phyloP scores from a whole-genome alignment of 1,140 invertebrate genomes.

The Drosophila mayri region DNA sequence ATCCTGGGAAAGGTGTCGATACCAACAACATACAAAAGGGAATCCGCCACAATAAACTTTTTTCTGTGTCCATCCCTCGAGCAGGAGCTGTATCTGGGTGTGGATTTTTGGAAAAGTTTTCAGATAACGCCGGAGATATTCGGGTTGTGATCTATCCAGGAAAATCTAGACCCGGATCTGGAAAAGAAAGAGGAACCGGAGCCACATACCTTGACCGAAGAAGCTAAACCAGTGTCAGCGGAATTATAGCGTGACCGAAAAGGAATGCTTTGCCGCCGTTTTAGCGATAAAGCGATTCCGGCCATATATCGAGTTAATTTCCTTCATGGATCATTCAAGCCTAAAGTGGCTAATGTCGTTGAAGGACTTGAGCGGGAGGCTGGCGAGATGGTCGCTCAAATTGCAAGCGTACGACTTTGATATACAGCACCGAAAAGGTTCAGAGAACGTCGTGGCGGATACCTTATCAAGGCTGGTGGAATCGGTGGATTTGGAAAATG shows the following conservation, averaged over 20 bases:
- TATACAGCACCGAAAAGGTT: constrained; percentile 6
- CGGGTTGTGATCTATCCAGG: too few relatives aligned
- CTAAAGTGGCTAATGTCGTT: constrained; percentile 14
- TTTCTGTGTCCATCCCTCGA: too few relatives aligned
- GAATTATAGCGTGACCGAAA: constrained; percentile 14
- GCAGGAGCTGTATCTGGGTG: too few relatives aligned
- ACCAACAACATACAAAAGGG: too few relatives aligned
- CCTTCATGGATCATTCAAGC: constrained; percentile 7
- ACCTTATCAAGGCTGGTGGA: neutral
- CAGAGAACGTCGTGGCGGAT: constrained; percentile 9
- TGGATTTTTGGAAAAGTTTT: too few relatives aligned
- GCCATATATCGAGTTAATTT: neutral
- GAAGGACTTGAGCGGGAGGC: neutral
- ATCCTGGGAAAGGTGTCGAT: too few relatives aligned
- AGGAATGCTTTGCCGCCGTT: constrained; percentile 7
- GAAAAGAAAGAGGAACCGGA: too few relatives aligned
- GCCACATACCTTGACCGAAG: too few relatives aligned
- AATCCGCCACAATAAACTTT: too few relatives aligned
- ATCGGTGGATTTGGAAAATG: neutral
- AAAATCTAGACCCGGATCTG: too few relatives aligned
- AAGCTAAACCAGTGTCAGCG: neutral
- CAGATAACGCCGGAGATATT: too few relatives aligned
- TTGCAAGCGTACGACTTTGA: neutral
- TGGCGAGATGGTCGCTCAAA: neutral
- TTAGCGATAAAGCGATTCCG: neutral